Conservation (phyloP, 1,140 invertebrate genomes). For the Drosophila pseudoobscura region DNA sequence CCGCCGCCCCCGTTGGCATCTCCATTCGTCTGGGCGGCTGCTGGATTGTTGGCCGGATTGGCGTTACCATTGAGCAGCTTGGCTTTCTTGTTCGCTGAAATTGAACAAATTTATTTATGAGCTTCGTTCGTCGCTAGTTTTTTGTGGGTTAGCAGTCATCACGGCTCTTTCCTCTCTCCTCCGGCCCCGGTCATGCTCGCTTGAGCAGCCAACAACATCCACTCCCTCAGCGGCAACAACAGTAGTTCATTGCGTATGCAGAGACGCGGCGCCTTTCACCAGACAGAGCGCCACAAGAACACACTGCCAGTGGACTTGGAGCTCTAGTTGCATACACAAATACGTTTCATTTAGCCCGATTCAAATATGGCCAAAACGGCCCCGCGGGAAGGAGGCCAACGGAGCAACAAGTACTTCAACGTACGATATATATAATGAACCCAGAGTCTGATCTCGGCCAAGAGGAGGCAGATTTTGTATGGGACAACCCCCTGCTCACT, state of each 20-base stretch:
- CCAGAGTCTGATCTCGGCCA: too few relatives aligned
- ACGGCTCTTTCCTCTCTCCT: constrained; percentile 7
- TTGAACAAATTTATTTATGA: constrained; percentile 81
- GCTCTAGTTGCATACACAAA: constrained; percentile 40
- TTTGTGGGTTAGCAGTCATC: constrained; percentile 72
- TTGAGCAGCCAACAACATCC: constrained; percentile 34
- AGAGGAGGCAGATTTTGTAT: too few relatives aligned
- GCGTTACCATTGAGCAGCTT: constrained; percentile 76
- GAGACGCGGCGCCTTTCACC: constrained; percentile 68
- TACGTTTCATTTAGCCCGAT: constrained; percentile 1
- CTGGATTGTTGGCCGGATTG: constrained; percentile 17
- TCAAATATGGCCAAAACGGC: constrained; percentile 6
- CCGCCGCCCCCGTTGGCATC: constrained; percentile 26
- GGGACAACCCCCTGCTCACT: too few relatives aligned
- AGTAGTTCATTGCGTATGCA: constrained; percentile 62
- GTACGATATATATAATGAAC: too few relatives aligned
- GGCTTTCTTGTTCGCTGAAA: constrained; percentile 84
- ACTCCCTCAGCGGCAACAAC: not conserved
- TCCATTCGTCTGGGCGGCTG: constrained; percentile 11
- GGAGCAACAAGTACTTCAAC: too few relatives aligned
- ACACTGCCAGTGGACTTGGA: constrained; percentile 1
- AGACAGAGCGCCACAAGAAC: constrained; percentile 16
- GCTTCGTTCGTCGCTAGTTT: constrained; percentile 23
- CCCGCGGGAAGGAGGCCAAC: not conserved
- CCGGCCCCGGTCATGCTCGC: constrained; percentile 56